Percentiles rank a stretch among this genome's conserved stretches.
Conservation (phyloP, 2,888 invertebrate species). For the Petrolisthes manimaculis region DNA sequence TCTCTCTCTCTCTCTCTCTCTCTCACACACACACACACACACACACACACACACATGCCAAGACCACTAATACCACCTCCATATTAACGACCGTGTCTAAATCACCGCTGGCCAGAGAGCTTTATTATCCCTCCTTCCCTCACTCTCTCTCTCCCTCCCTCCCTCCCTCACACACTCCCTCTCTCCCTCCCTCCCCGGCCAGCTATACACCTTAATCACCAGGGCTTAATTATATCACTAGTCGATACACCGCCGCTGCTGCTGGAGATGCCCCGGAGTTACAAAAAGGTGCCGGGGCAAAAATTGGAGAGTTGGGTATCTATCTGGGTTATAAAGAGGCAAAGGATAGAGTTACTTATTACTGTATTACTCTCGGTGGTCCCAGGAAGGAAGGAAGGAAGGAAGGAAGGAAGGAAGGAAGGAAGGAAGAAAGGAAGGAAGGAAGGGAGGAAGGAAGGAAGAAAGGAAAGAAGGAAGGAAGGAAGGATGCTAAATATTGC, state of each 20-base stretch:
- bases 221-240: too few species aligned
- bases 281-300: neutral
- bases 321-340: neutral
- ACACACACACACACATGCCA: neutral
- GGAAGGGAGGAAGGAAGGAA: neutral
- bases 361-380: neutral
- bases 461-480: neutral
- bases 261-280: neutral
- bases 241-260: too few species aligned
- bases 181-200: neutral
- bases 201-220: neutral
- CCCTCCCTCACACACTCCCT: neutral
- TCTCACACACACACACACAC: neutral
- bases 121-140: neutral
- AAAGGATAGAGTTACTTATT: neutral
- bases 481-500: too few species aligned
- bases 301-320: neutral
- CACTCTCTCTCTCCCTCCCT: neutral
- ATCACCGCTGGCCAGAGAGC: neutral
- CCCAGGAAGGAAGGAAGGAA: neutral
- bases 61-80: neutral
- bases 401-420: neutral
- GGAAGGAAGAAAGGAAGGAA: neutral
- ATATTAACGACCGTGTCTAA: too few species aligned
- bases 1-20: neutral